Evolutionary conservation across 2,113 vertebrate genomes (phyloP).

Genomic region (Girardinichthys multiradiatus): DNA sequence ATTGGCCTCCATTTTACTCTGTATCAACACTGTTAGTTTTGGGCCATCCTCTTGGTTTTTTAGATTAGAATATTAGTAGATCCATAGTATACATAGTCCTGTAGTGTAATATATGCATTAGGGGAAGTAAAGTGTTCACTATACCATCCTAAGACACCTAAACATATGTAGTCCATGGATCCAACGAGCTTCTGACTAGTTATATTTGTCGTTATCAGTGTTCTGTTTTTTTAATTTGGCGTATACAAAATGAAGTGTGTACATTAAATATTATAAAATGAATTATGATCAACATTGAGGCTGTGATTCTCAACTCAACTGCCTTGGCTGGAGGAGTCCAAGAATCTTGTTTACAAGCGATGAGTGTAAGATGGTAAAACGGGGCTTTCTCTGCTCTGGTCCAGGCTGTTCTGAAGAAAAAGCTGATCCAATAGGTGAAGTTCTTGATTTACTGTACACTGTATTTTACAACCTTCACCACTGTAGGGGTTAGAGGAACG

Average conservation of each 20-base stretch:
- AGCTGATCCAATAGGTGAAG: too few relatives aligned
- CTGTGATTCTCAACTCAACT: neutral
- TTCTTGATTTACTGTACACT: too few relatives aligned
- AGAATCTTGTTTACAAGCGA: neutral
- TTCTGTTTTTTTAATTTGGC: too few relatives aligned
- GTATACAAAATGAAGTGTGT: too few relatives aligned
- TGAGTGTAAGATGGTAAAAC: neutral
- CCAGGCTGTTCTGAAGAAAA: neutral
- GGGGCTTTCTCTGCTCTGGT: neutral
- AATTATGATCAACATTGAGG: too few relatives aligned
- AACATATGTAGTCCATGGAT: neutral
- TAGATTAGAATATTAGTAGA: neutral
- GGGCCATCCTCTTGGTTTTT: conserved; percentile 8
- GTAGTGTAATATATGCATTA: neutral
- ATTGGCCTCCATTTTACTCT: conserved; percentile 15
- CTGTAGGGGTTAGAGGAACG: too few relatives aligned
- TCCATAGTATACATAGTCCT: neutral
- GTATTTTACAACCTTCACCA: too few relatives aligned
- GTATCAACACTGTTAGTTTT: conserved; percentile 10
- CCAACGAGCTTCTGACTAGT: neutral
- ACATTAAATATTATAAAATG: neutral
- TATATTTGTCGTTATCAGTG: too few relatives aligned
- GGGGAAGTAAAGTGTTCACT: neutral
- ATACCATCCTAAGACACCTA: neutral
- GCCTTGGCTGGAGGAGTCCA: neutral